These are phyloP conservation scores for Liopterus haemorrhoidalis DNA, from an alignment of 2,888 invertebrate genomes.

Conservation along the genomic window DNA sequence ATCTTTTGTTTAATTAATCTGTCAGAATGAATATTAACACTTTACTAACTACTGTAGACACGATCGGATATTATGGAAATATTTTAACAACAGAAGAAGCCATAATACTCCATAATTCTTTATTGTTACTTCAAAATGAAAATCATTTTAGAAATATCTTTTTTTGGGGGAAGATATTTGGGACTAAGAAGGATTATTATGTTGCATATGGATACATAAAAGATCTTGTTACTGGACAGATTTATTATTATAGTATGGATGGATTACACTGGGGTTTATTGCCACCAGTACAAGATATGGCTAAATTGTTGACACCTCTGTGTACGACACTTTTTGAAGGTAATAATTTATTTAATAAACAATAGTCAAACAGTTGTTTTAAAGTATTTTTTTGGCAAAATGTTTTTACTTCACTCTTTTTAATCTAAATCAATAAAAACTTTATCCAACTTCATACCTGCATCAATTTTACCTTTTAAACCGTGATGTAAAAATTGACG, in stretches of 20 bases:
- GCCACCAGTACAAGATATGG: slow-evolving; percentile 48
- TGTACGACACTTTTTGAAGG: slow-evolving; percentile 44
- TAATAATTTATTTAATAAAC: no score
- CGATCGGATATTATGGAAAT: slow-evolving; percentile 58
- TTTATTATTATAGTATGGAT: slow-evolving; percentile 72
- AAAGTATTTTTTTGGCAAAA: no score
- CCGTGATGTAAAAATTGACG: no score
- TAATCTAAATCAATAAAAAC: no score
- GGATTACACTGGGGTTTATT: slow-evolving; percentile 63
- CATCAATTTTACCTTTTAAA: no score
- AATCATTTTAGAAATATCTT: slow-evolving; percentile 76
- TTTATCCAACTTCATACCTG: no score
- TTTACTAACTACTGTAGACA: slow-evolving; percentile 50
- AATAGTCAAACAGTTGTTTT: slow-evolving; percentile 16
- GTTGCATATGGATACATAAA: slow-evolving; percentile 72
- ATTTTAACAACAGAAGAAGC: slow-evolving; percentile 68
- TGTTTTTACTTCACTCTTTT: no score
- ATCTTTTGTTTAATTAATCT: background rate
- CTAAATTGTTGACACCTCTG: slow-evolving; percentile 44
- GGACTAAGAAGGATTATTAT: slow-evolving; percentile 71
- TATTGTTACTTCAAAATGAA: slow-evolving; percentile 72
- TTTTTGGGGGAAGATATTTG: slow-evolving; percentile 82
- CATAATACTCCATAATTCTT: slow-evolving; percentile 66
- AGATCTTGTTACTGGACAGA: slow-evolving; percentile 66
- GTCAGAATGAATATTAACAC: slow-evolving; percentile 51